A percentile compares a stretch with the other conserved stretches of the same genome.
Evolutionary conservation across 2,797 vertebrate genomes (phyloP).

Genomic region (Rhinella marina): DNA sequence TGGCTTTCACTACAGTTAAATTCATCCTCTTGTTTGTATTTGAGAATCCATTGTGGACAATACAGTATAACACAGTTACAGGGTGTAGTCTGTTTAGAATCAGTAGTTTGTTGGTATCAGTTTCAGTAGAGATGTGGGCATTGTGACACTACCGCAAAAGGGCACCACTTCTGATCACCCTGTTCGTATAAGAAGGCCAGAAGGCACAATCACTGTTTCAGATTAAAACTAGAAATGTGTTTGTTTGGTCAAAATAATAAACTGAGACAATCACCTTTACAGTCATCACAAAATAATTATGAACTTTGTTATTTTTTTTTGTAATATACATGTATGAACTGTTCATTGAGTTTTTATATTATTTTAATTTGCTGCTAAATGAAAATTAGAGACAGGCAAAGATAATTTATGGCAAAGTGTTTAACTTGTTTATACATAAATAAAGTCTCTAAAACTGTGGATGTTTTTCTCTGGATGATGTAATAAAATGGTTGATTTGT

Average conservation of each 20-base stretch:
- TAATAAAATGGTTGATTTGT: not conserved
- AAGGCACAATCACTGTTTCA: slow-evolving; percentile 84
- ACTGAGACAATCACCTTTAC: slow-evolving; percentile 99
- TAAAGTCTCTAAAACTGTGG: slow-evolving; percentile 99
- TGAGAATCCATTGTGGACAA: slow-evolving; percentile 96
- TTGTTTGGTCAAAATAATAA: slow-evolving; percentile 84
- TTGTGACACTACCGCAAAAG: slow-evolving; percentile 90
- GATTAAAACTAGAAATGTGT: slow-evolving; percentile 85
- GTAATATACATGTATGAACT: slow-evolving; percentile 98
- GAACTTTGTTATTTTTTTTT: slow-evolving; percentile 90
- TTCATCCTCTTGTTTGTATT: slow-evolving; percentile 92
- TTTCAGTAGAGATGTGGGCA: slow-evolving; percentile 96
- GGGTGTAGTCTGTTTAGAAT: slow-evolving; percentile 98
- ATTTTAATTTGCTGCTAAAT: slow-evolving; percentile 97
- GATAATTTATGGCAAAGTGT: slow-evolving; percentile 99
- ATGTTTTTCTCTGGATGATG: slow-evolving; percentile 83
- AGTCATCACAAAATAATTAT: slow-evolving; percentile 91
- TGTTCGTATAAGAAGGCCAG: slow-evolving; percentile 82
- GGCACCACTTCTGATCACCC: slow-evolving; percentile 97
- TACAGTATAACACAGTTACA: slow-evolving; percentile 95
- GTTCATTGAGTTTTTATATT: slow-evolving; percentile 97
- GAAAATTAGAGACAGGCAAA: slow-evolving; percentile 98
- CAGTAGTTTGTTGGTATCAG: slow-evolving; percentile 99
- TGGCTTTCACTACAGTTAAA: slow-evolving; percentile 93
- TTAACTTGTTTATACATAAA: slow-evolving; percentile 99